phyloP scores from a whole-genome alignment of 30 jellyfish, hydroid and myxozoan genomes.

The Aurelia coerulea region DNA sequence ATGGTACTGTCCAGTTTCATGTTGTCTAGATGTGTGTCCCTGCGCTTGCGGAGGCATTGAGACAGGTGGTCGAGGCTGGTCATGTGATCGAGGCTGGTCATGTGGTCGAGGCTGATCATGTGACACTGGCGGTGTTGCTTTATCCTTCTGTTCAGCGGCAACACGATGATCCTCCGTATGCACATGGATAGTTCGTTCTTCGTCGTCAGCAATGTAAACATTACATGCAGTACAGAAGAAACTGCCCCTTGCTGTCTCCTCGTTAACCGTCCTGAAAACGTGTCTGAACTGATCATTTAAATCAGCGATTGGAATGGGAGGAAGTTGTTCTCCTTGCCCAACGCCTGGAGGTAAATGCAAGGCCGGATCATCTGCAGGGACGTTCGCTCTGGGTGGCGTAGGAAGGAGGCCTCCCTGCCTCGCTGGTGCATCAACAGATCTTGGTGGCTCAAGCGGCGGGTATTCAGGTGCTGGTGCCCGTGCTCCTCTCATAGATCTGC shows the following conservation, averaged over 20 bases:
- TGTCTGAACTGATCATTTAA: not conserved
- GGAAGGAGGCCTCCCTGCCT: not conserved
- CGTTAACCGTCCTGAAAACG: conserved; percentile 11
- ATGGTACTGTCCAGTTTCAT: conserved; percentile 9
- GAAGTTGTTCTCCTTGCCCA: not conserved
- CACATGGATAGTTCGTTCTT: conserved; percentile 51
- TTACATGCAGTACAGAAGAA: conserved; percentile 38
- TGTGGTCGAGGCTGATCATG: not conserved
- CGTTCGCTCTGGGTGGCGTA: no score
- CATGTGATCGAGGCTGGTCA: not conserved
- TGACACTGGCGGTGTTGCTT: conserved; percentile 1
- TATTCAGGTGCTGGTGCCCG: not conserved
- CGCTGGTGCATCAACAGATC: conserved; percentile 3
- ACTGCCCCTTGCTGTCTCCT: conserved; percentile 28
- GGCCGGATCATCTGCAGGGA: no score
- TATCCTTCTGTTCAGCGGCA: conserved; percentile 8
- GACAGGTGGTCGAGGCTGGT: no score
- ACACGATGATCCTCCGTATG: conserved; percentile 35
- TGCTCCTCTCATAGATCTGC: not conserved
- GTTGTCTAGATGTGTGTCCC: not conserved
- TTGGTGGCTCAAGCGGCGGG: not conserved
- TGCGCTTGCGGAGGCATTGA: not conserved
- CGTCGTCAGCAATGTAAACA: conserved; percentile 11
- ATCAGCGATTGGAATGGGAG: not conserved
- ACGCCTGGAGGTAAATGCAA: not conserved